Evolutionary conservation across 1,140 invertebrate genomes (phyloP), one percentile per base, ranked within the genome.

Genomic region (Hycleus cichorii): DNA sequence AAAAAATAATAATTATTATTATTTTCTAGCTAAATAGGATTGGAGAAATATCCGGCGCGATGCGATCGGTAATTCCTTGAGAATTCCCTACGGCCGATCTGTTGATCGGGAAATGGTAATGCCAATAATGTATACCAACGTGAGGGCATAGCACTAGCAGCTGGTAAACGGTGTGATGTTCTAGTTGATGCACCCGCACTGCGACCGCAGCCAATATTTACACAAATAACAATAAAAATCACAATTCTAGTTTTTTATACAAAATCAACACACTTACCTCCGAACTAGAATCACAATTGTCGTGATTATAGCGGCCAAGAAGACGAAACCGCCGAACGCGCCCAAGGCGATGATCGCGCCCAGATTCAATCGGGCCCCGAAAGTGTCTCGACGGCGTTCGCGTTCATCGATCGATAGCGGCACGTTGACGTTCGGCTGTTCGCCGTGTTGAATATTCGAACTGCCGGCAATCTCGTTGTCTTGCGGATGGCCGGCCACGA

Each of bases 51-150:
- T 63, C 89, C 89, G 59, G 89, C 89, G 66, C 88, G 82, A 78
- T 88, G 75, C 77, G 81, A 77, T 71, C 85, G 81, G 73, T 85
- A 83, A 63, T 83, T 81, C 58, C 89, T 82, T 56, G 83, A 83
- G 72, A 91, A 87, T 75, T 93, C 89, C 57, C 90, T 79, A 63
- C 90, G 77, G 58, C 89, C 90, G 67, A 92, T 84, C 74, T 91
- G 90, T 79, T 93, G 90, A 78, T 93, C 91, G 69, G 90, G 89
- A 77, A 93, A 93, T 62, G 90, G 91, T 67, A 93, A 82, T 58
- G 91, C 91, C 75, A 93, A 82, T 60, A 93, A 82, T 54, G 89
- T 92, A 80, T 90, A 91, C 90, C 88, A 92, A 68, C 89, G 79
- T 58, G 88, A 87, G 25, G 87, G 85, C 75, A 87, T 81, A 64